Evolutionary conservation across 1,140 invertebrate genomes (phyloP).

Genomic region (Lasioglossum baleicum): DNA sequence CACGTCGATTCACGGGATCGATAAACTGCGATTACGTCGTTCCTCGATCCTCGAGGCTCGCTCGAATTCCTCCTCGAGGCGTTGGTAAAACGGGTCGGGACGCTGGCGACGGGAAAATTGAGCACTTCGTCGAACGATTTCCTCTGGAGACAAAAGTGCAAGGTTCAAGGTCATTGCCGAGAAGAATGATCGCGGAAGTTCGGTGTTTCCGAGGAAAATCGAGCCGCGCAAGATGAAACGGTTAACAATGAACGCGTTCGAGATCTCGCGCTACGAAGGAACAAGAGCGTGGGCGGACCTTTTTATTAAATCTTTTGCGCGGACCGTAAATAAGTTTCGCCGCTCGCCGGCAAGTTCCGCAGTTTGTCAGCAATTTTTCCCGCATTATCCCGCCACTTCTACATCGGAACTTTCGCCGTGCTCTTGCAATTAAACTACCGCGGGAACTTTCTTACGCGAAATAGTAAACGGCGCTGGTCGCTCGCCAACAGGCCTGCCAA

Average conservation of each 20-base stretch:
- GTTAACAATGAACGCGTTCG: slow-evolving; percentile 2
- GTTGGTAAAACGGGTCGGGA: not conserved
- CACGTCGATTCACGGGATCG: not conserved
- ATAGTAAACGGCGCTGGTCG: slow-evolving; percentile 46
- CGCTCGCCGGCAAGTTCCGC: slow-evolving; percentile 17
- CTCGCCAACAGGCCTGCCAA: slow-evolving; percentile 34
- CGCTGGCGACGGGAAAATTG: too few relatives aligned
- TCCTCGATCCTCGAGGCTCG: too few relatives aligned
- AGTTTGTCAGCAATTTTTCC: slow-evolving; percentile 46
- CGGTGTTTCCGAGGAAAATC: not conserved
- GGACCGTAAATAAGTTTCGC: slow-evolving; percentile 25
- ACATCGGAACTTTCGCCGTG: slow-evolving; percentile 16
- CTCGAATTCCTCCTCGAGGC: not conserved
- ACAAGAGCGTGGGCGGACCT: too few relatives aligned
- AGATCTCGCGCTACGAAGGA: slow-evolving; percentile 1
- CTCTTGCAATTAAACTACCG: slow-evolving; percentile 35
- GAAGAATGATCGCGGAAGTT: not conserved
- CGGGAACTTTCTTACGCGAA: slow-evolving; percentile 17
- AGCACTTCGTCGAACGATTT: too few relatives aligned
- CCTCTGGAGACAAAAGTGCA: too few relatives aligned
- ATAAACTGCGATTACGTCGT: not conserved
- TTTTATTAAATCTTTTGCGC: slow-evolving; percentile 42
- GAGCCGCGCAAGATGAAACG: not conserved
- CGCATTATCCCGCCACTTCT: slow-evolving; percentile 16
- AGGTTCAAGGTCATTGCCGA: too few relatives aligned